Base-by-base conservation (phyloP, 2,113 vertebrate species). In the Nycticebus coucang region DNA sequence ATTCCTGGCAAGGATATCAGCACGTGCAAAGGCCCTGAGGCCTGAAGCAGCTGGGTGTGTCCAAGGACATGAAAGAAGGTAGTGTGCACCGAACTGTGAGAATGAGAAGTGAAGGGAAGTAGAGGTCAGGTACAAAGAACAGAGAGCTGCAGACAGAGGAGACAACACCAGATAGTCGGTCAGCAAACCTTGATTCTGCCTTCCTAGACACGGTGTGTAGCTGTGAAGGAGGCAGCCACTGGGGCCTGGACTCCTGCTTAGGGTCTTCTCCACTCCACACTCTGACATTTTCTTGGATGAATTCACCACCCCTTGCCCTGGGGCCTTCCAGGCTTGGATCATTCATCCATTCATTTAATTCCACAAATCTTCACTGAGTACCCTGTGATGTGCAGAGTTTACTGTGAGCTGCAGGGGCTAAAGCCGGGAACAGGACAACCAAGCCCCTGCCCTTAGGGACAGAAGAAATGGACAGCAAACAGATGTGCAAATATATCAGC, bases 241-340 rank as follows among this genome's bases (percentile, higher is more conserved):
- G 2, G 41, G 55, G 68, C 55, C 22, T 35, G 2, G 50, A 33
- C 17, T 5, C 8, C 0, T 19, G 64, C 64, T 17, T 3, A 1
- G 9, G 75, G 62, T 12, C n/a, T 57, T 22, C 21, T 35, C 18
- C 24, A 28, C 37, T 55, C 66, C 37, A 14, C 7, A 41, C 26
- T 77, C 41, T 17, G 41, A 14, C 26, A 26, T 45, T 75, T 75
- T 75, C 72, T 55, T 7, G 33, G 41, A 24, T 14, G 69, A 77
- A 37, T 41, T 83, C 71, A 55, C 7, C 71, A 21, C 72, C 12
- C 17, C 5, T 13, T 21, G 6, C 30, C 17, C n/a, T 28, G 55
- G 14, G 5, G 22, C 6, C 59, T 33, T 66, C 89, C 77, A 68
- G 14, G 30, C 10, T 11, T 1, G 12, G 53, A 6, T 71, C n/a